Evolutionary conservation across 2,113 vertebrate genomes (phyloP), one percentile per base, ranked within the genome.

Genomic region (Salvelinus alpinus): DNA sequence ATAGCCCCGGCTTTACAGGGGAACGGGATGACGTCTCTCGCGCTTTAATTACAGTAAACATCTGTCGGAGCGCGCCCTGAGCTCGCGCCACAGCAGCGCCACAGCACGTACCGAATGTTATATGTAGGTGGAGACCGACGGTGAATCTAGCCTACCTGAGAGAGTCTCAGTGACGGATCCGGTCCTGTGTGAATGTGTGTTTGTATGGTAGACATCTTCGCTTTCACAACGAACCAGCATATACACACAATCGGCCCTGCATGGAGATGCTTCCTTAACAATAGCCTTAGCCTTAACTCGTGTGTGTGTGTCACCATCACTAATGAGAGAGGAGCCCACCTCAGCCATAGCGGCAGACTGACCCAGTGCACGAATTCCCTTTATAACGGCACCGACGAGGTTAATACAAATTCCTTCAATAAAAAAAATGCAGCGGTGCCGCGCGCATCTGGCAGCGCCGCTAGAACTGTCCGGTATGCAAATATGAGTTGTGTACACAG

Each of bases 391-490:
- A 85, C 72, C 79, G 87, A 88, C 27, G 82, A 82, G 89, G 89
- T 90, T 91, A 81, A 90, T 72, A 79, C 67, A 51, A 78, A 86
- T 81, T 80, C 78, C 86, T 79, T 86, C 77, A 78, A 81, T 77
- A 81, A 75, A 77, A 86, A 84, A 90, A 71, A 85, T 81, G 83
- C 80, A 86, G 69, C 79, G 78, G 82, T 87, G 89, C 79, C 66
- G 62, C 88, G 90, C 89, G 86, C 87, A 91, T 54, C 88, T 89
- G 90, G 38, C 20, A 20, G 88, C 77, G 72, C 79, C 84, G 70
- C 64, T 72, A 65, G 78, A 78, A 82, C 71, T 80, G 85, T n/a
- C 60, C 82, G 78, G 75, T 83, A 80, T 83, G 85, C 84, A 85
- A 84, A 80, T 82, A 47, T 81, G 66, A 74, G 75, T 59, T 87